Percentiles rank a stretch among this genome's conserved stretches.
Evolutionary conservation across 2,888 invertebrate genomes (phyloP).

Genomic region (Latrodectus elegans): DNA sequence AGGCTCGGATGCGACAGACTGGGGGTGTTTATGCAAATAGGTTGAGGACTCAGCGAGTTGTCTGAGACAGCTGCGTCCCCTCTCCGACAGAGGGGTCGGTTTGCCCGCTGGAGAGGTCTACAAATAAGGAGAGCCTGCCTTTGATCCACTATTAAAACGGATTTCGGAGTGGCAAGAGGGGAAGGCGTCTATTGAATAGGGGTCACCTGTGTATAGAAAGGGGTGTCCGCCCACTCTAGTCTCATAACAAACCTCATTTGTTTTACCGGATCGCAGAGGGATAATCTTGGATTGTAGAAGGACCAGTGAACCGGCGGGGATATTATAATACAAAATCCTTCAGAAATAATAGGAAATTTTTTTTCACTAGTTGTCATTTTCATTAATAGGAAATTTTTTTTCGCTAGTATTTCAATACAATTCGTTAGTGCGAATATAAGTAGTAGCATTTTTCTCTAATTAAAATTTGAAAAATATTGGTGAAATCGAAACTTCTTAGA

Average conservation of each 20-base stretch:
- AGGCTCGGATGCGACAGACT: slow-evolving; percentile 18
- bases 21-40: slow-evolving; percentile 58
- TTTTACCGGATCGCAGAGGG: not conserved
- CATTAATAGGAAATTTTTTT: no score
- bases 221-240: not conserved
- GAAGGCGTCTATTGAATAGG: slow-evolving; percentile 13
- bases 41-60: slow-evolving; percentile 53
- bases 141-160: slow-evolving; percentile 63
- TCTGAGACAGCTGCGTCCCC: slow-evolving; percentile 53
- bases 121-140: slow-evolving; percentile 42
- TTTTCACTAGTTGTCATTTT: no score
- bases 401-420: no score
- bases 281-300: not conserved
- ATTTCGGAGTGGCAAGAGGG: slow-evolving; percentile 17
- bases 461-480: no score
- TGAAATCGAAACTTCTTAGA: no score
- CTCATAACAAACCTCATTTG: not conserved
- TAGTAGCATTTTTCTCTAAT: no score
- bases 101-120: slow-evolving; percentile 29
- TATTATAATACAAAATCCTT: no score
- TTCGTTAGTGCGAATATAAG: no score
- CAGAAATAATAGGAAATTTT: no score
- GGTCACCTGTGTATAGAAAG: slow-evolving; percentile 47
- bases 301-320: not conserved
- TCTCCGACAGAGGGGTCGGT: slow-evolving; percentile 35